Percentiles rank a stretch among this genome's conserved stretches.
phyloP scores from a whole-genome alignment of 2,797 vertebrate genomes.

The Vespertilio murinus region DNA sequence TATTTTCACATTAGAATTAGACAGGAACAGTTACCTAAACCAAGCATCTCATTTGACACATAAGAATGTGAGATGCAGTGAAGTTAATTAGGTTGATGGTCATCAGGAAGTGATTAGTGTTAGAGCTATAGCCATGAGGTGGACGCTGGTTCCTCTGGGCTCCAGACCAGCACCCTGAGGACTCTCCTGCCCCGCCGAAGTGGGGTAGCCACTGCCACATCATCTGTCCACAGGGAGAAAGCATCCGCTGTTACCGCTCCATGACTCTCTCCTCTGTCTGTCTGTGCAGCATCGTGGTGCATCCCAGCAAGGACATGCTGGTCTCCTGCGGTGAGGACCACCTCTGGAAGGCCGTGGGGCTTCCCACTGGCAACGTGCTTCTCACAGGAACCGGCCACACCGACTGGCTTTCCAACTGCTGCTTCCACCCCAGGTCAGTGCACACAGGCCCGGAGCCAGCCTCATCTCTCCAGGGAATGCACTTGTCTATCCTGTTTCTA shows the following conservation, averaged over 20 bases:
- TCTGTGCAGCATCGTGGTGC: slow-evolving; percentile 80
- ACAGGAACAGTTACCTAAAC: background rate
- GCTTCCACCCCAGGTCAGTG: slow-evolving; percentile 90
- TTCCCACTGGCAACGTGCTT: slow-evolving; percentile 85
- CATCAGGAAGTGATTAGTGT: background rate
- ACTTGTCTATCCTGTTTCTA: slow-evolving; percentile 49
- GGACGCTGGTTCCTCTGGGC: background rate
- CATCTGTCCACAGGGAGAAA: background rate
- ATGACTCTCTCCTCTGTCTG: slow-evolving; percentile 22
- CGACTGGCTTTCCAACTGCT: slow-evolving; percentile 90
- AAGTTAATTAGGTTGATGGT: background rate
- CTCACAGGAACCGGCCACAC: slow-evolving; percentile 89
- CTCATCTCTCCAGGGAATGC: slow-evolving; percentile 44
- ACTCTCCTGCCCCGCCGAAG: background rate
- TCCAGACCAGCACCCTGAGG: background rate
- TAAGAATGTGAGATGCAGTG: background rate
- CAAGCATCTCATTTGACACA: background rate
- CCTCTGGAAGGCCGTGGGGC: slow-evolving; percentile 86
- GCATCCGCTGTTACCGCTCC: accelerated
- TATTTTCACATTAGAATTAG: slow-evolving; percentile 10
- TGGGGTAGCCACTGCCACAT: background rate
- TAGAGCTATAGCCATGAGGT: background rate
- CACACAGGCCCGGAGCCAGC: background rate
- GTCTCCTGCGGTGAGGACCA: slow-evolving; percentile 86
- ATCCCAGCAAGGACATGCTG: slow-evolving; percentile 81